Percentiles rank a stretch among this genome's conserved stretches.
phyloP scores from a whole-genome alignment of 1,140 invertebrate genomes.

The Alviniconcha marisindica region DNA sequence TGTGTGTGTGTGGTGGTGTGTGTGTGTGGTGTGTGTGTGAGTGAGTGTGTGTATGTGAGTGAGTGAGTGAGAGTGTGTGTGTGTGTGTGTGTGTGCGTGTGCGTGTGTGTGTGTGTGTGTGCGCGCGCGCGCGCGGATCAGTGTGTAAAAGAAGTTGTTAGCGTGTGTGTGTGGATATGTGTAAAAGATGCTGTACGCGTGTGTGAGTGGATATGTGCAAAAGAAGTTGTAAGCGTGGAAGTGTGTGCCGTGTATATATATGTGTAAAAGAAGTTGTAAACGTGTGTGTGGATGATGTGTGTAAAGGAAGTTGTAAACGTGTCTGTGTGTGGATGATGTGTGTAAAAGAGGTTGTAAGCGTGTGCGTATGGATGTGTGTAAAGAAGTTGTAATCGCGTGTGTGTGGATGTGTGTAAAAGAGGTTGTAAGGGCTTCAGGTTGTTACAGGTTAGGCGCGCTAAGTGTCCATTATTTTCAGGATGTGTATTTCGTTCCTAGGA shows the following conservation, averaged over 20 bases:
- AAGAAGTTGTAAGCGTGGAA: neutral
- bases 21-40: neutral
- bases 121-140: neutral
- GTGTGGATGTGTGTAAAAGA: too few relatives aligned
- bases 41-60: neutral
- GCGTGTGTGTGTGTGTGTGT: neutral
- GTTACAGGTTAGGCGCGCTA: too few relatives aligned
- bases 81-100: neutral
- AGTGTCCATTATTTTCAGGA: too few relatives aligned
- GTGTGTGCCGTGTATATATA: neutral
- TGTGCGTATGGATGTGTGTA: too few relatives aligned
- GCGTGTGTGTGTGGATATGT: constrained; percentile 1
- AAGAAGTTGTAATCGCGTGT: too few relatives aligned
- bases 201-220: neutral
- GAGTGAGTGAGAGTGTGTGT: neutral
- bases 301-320: too few relatives aligned
- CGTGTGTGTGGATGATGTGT: too few relatives aligned
- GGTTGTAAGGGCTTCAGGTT: too few relatives aligned
- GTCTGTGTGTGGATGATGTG: too few relatives aligned
- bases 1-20: neutral
- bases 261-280: too few relatives aligned
- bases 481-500: too few relatives aligned
- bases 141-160: neutral
- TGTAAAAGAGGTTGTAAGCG: too few relatives aligned
- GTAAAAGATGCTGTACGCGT: neutral